Base-by-base conservation (phyloP, 2,113 vertebrate species). In the Pomatostomus ruficeps region DNA sequence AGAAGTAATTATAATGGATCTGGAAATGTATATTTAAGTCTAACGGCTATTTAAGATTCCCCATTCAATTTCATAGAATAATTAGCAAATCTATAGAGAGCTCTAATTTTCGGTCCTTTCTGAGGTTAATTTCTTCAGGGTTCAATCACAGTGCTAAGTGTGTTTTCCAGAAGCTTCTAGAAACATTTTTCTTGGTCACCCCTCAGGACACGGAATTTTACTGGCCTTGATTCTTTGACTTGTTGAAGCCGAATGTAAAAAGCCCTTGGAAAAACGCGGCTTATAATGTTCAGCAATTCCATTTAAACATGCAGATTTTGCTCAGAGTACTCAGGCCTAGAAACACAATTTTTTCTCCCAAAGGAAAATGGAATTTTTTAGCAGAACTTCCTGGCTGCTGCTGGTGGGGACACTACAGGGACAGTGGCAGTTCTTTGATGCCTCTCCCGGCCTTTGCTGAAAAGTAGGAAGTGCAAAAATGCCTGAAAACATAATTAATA, bases 11-110 rank as follows among this genome's bases (percentile, higher is more conserved):
- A 55, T 83, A 88, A 83, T 80, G 88, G 46, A 59, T 90, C 76
- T 90, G 72, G 88, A 95, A 96, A 95, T 59, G 90, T 93, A 51
- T 89, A 46, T 77, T 93, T 88, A 91, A 91, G 55, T 89, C 83
- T 88, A 89, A 85, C 61, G n/a, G 57, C 82, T 95, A 86, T 90
- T 93, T 88, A 71, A 85, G 82, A 67, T 80, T 88, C 72, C 43
- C 31, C 62, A 58, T 91, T 91, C 82, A 90, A 90, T 91, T 94
- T 90, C 79, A 86, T 65, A 67, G 85, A 90, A 74, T 91, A 90
- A 90, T 91, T 88, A 88, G 12, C 76, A 91, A 90, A 91, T 91
- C 67, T 88, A 61, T 48, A 90, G 26, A 62, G 76, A 90, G 63
- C 58, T 86, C 45, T 91, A 84, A 96, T 90, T 94, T 85, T 77